A percentile compares a stretch with the other conserved stretches of the same genome.
These are phyloP conservation scores for Gila robusta DNA, from an alignment of 2,797 vertebrate genomes.

Conservation along the genomic window DNA sequence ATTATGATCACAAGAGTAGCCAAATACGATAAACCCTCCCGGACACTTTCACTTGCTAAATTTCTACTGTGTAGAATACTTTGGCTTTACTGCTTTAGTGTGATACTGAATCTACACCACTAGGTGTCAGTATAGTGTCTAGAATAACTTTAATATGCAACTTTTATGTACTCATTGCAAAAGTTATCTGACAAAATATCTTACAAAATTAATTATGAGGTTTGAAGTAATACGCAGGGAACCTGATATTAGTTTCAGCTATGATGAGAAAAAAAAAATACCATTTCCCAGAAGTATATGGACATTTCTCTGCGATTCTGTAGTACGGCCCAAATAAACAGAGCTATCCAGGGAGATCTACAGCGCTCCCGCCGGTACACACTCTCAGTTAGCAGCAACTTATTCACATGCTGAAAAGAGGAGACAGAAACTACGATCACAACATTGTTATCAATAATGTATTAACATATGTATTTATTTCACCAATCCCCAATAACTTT, in stretches of 20 bases:
- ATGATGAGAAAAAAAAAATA: constrained; percentile 56
- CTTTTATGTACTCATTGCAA: neutral
- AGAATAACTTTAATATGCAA: neutral
- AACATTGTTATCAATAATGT: neutral
- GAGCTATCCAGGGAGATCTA: constrained; percentile 80
- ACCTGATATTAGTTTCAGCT: neutral
- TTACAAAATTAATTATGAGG: neutral
- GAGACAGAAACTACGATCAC: neutral
- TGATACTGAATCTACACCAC: neutral
- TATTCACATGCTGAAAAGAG: constrained; percentile 62
- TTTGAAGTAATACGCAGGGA: neutral
- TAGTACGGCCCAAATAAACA: constrained; percentile 88
- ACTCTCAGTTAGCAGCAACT: constrained; percentile 64
- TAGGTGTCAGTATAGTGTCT: neutral
- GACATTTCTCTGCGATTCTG: constrained; percentile 88
- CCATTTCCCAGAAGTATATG: constrained; percentile 91
- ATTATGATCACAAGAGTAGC: neutral
- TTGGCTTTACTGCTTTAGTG: neutral
- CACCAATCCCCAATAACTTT: neutral
- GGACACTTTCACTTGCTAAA: neutral
- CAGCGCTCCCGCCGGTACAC: constrained; percentile 67
- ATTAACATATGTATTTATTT: neutral
- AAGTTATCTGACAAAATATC: neutral
- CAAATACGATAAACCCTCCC: neutral
- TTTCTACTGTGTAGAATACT: neutral